Base-by-base conservation (phyloP, 2,888 invertebrate species). In the Luffia ferchaultella region DNA sequence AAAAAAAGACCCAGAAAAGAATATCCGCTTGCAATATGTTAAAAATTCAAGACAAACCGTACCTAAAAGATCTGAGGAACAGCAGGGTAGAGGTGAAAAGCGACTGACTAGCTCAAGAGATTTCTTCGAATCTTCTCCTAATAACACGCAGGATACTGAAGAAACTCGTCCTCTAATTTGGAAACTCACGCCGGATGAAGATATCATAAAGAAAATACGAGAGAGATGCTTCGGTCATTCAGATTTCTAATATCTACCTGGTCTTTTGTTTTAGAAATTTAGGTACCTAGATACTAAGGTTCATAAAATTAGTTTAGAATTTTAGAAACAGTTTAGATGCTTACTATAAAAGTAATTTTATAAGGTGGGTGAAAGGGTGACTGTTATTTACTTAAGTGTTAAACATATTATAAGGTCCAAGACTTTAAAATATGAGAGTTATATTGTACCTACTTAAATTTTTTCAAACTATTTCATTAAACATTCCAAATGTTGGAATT, bases 121-220 rank as follows among this genome's bases (percentile, higher is more conserved):
- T 56, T 51, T 83, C 16, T 82, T 83, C 53, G 80, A 77, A 41
- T 76, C 79, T 1, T 74, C 75, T 53, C 74, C 77, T 17, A 30
- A 30, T 12, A 30, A 3, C 3, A 76, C 73, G 50, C 76, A 77
- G 5, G 55, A 61, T 2, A 72, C 72, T 2, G 73, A 74, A 17
- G 52, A 54, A 2, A 67, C 69, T 43, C 53, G 62, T 1, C 68
- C 58, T 43, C 56, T 68, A 20, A 68, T 76, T 53, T 76, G 76
- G 75, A 75, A 70, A 54, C 58, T 76, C 20, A 73, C 73, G 20
- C 76, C 75, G 2, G 71, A 76, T 46, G 71, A 76, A 49, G 72
- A 65, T 57, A 68, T 77, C 20, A 68, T 82, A 41, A 74, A 72
- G 55, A 63, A 70, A 53, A 62, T 80, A 16, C 63, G 70, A 52